Percentiles rank a stretch among this genome's conserved stretches.
These are phyloP conservation scores for Lepus europaeus DNA, from an alignment of 2,113 vertebrate species.

Conservation along the genomic window DNA sequence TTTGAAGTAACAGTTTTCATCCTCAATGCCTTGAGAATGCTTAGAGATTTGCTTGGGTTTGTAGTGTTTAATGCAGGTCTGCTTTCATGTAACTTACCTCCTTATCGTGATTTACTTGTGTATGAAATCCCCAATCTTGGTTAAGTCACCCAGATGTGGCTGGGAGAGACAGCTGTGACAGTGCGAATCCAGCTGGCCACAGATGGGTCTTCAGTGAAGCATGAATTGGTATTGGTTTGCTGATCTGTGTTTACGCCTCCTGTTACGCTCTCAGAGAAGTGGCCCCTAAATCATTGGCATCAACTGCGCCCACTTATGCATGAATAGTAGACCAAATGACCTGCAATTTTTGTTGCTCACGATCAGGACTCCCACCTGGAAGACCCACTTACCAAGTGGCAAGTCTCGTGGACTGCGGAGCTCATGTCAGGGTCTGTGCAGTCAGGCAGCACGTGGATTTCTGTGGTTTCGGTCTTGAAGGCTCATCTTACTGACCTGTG, in stretches of 20 bases:
- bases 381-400: background rate
- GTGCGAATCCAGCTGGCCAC: constrained; percentile 62
- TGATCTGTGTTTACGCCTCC: constrained; percentile 69
- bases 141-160: constrained; percentile 54
- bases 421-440: background rate
- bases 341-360: constrained; percentile 47
- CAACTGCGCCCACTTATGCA: constrained; percentile 21
- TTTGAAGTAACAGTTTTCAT: background rate
- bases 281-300: constrained; percentile 55
- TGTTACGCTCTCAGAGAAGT: constrained; percentile 59
- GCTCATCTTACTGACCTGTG: constrained; percentile 8
- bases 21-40: background rate
- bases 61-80: constrained; percentile 4
- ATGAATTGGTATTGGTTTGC: constrained; percentile 59
- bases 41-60: background rate
- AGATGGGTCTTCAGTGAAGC: constrained; percentile 67
- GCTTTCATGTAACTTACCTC: background rate
- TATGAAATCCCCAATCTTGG: constrained; percentile 26
- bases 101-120: constrained; percentile 54
- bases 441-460: background rate
- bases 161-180: constrained; percentile 64
- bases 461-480: background rate
- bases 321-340: constrained; percentile 52
- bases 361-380: background rate
- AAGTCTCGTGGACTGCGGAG: constrained; percentile 7